Base-by-base conservation (phyloP, 37 sponge, comb jelly and placozoan species). In the Crambe crambe region DNA sequence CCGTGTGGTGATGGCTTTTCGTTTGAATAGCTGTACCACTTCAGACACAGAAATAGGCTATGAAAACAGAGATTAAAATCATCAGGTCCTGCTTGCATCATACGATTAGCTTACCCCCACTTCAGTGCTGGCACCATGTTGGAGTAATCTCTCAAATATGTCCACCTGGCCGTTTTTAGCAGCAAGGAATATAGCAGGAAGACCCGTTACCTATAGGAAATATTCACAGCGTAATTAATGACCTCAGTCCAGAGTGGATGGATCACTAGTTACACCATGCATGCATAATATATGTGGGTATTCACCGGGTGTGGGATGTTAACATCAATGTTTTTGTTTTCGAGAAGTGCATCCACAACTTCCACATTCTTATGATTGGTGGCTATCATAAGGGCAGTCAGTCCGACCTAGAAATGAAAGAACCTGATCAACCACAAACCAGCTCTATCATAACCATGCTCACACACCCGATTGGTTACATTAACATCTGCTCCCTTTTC, bases 341-440 rank as follows among this genome's bases (percentile, higher is more conserved):
- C 41, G 0, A 76, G 40, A 3, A 76, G 61, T 20, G 59, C 61
- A n/a, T 76, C 37, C 61, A 59, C 76, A 37, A 32, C 37, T 32
- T 42, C 42, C 35, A 39, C 12, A 4, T 76, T 29, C 27, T 61
- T 61, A 5, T 29, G 51, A 25, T 76, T 60, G 9, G 76, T 60
- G 61, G 76, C 76, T 31, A 76, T 2, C 76, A 76, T 76, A 4
- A 76, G 61, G 15, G 76, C n/a, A 20, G 76, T 60, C 26, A 76
- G 25, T 25, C 76, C 76, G 3, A 23, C 76, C 76, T 76, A 27
- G 20, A 39, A 9, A 9, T 31, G 29, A 18, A 36, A 20, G 2
- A n/a, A 57, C n/a, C 18, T 12, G 27, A 35, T 61, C 29, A 27
- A 20, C 15, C 12, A 20, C 6, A 36, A 8, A 37, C 38, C 31